Evolutionary conservation across 2,888 invertebrate species (phyloP), one percentile per base, ranked within the genome.

Genomic region (Deilephila elpenor): DNA sequence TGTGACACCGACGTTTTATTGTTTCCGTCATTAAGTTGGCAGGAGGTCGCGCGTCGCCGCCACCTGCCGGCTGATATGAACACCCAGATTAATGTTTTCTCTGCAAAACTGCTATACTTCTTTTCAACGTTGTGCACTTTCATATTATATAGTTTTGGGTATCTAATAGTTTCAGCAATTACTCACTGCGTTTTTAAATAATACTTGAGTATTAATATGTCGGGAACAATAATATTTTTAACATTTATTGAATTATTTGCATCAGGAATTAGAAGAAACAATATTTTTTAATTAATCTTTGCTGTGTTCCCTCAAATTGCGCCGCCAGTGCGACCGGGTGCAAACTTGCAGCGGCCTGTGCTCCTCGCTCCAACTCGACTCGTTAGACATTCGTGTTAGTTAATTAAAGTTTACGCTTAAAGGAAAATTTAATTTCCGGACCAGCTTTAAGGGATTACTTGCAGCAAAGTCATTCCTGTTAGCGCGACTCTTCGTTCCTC

Each of bases 331-430:
- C 79, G 79, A 74, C 76, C 78, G 74, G 76, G 77, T 72, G 74
- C 75, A 62, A 59, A 71, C 74, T 77, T 76, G 73, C 79, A 76
- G 76, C 72, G 73, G 79, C 77, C 74, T 75, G 75, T 73, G 64
- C 73, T 77, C 74, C 74, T 77, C 74, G 77, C 75, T 73, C 75
- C 77, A 73, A 76, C 74, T 76, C 71, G 78, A 77, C n/a, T 60
- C 60, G 60, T 64, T 76, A 79, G 82, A 81, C 80, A 76, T 84
- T 83, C 86, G 86, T 88, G 85, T 88, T 88, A 84, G 84, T 91
- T 92, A 92, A 92, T 92, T 92, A 91, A 92, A 91, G 84, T 91
- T 90, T 88, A 89, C 89, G 90, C 91, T 90, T 88, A 90, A 91
- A 84, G 88, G 89, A 89, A 89, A 88, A 91, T 91, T 91, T 91